Percentiles rank a stretch among this genome's conserved stretches.
These are phyloP conservation scores for Leuciscus idus DNA, from an alignment of 2,113 vertebrate species.

Conservation along the genomic window DNA sequence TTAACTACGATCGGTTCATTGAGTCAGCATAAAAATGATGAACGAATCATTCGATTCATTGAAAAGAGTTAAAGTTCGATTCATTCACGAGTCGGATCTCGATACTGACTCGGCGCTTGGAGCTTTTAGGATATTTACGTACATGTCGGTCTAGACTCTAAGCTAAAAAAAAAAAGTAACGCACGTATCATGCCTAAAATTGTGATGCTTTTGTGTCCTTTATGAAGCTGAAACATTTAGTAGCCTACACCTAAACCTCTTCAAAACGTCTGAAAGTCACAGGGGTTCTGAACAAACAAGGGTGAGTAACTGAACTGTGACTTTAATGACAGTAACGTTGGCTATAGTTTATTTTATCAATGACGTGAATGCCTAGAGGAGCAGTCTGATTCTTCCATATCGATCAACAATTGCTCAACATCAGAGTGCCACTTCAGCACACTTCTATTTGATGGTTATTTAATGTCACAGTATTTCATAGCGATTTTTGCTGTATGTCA, in stretches of 20 bases:
- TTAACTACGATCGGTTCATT: not conserved
- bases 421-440: not conserved
- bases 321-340: not conserved
- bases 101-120: not conserved
- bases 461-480: not conserved
- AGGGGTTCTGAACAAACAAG: not conserved
- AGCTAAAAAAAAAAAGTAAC: not conserved
- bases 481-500: not conserved
- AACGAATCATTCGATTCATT: not conserved
- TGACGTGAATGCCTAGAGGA: not conserved
- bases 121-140: not conserved
- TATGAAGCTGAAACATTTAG: not conserved
- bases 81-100: not conserved
- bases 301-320: not conserved
- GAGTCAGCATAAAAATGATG: not conserved
- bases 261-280: not conserved
- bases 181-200: not conserved
- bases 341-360: not conserved
- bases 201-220: not conserved
- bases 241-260: not conserved
- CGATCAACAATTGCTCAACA: not conserved
- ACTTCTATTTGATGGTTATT: not conserved
- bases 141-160: not conserved
- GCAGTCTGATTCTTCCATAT: not conserved
- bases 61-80: not conserved